Percentiles rank a stretch among this genome's conserved stretches.
Conservation (phyloP, 1,140 invertebrate species). For the Sminthurides bifidus region DNA sequence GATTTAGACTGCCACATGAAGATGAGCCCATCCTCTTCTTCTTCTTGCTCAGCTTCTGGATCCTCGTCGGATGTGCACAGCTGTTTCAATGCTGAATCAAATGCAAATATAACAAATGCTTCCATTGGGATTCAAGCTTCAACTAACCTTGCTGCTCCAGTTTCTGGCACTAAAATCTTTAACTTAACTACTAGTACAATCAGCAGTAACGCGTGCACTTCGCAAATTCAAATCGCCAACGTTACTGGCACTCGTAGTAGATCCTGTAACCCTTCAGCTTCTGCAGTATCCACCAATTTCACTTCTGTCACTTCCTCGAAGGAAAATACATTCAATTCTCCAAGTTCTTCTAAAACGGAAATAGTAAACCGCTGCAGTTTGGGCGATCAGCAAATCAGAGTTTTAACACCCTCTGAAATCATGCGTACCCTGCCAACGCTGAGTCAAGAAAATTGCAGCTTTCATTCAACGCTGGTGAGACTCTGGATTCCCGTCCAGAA, state of each 20-base stretch:
- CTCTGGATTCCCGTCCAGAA: too few species aligned
- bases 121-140: background rate
- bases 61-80: background rate
- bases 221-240: background rate
- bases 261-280: background rate
- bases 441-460: slow-evolving; percentile 40
- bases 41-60: background rate
- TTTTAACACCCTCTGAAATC: slow-evolving; percentile 71
- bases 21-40: slow-evolving; percentile 9
- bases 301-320: too few species aligned
- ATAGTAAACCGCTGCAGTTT: slow-evolving; percentile 8
- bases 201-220: too few species aligned
- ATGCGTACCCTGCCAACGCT: slow-evolving; percentile 72
- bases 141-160: background rate
- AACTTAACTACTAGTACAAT: background rate
- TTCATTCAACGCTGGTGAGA: slow-evolving; percentile 22
- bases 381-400: slow-evolving; percentile 63
- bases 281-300: background rate
- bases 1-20: background rate
- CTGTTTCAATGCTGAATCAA: background rate
- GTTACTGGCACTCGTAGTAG: background rate
- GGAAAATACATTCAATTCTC: too few species aligned
- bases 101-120: background rate
- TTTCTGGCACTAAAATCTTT: background rate
- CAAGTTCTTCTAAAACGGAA: background rate